Percentiles rank a stretch among this genome's conserved stretches.
These are phyloP conservation scores for Semnornis frantzii DNA, from an alignment of 2,113 vertebrate genomes.

Conservation along the genomic window DNA sequence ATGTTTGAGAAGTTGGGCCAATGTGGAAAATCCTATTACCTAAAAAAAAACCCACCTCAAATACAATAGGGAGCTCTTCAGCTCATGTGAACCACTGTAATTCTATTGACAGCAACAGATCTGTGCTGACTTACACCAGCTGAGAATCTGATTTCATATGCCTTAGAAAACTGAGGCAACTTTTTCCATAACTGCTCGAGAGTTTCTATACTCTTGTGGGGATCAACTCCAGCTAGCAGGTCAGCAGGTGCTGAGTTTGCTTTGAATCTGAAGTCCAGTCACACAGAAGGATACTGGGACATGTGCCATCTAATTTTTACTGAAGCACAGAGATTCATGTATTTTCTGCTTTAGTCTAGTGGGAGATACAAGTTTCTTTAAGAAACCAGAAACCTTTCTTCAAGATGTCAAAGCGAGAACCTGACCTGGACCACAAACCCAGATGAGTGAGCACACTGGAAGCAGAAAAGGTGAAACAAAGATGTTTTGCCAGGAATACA, in stretches of 20 bases:
- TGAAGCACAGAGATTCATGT: not conserved
- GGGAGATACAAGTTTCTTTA: not conserved
- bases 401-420: not conserved
- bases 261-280: not conserved
- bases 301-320: conserved; percentile 4
- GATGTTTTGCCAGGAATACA: not conserved
- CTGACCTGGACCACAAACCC: not conserved
- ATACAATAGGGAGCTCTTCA: not conserved
- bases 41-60: not conserved
- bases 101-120: conserved; percentile 5
- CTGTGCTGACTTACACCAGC: conserved; percentile 29
- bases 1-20: not conserved
- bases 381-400: not conserved
- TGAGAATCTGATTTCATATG: conserved; percentile 35
- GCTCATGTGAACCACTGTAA: conserved; percentile 30
- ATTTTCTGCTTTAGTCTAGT: not conserved
- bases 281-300: not conserved
- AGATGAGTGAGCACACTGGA: not conserved
- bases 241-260: not conserved
- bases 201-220: not conserved
- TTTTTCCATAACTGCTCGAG: not conserved
- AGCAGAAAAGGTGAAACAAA: not conserved
- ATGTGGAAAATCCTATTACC: conserved; percentile 27
- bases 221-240: not conserved
- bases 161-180: conserved; percentile 20